Percentiles rank a stretch among this genome's conserved stretches.
These are phyloP conservation scores for Drosophila insularis DNA, from an alignment of 1,140 invertebrate genomes.

Conservation along the genomic window DNA sequence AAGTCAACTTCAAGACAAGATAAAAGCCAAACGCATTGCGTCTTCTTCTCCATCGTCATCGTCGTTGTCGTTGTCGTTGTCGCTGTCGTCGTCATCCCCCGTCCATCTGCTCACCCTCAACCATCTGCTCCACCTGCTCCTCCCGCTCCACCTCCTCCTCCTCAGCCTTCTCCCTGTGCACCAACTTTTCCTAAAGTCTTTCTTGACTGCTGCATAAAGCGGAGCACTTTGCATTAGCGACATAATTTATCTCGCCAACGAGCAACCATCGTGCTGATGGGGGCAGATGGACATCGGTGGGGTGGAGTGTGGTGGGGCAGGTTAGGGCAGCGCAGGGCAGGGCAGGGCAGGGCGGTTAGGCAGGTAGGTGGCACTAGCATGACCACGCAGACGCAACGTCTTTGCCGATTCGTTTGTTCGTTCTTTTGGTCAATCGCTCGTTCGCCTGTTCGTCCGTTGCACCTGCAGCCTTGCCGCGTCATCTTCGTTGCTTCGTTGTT, in stretches of 20 bases:
- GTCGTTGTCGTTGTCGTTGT: not conserved
- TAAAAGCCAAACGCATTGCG: slow-evolving; percentile 69
- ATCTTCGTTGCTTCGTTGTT: slow-evolving; percentile 57
- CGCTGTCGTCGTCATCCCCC: not conserved
- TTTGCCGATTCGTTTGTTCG: slow-evolving; percentile 17
- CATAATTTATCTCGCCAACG: slow-evolving; percentile 82
- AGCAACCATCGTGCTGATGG: slow-evolving; percentile 56
- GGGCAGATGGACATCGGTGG: slow-evolving; percentile 23
- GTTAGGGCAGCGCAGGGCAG: not conserved
- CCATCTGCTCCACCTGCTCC: slow-evolving; percentile 3
- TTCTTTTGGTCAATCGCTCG: not conserved
- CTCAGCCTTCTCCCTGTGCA: not conserved
- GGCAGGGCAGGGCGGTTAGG: not conserved
- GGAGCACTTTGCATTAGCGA: slow-evolving; percentile 80
- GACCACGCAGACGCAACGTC: slow-evolving; percentile 75
- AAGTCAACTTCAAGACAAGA: slow-evolving; percentile 42
- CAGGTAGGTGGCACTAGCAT: slow-evolving; percentile 38
- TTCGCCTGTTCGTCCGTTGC: slow-evolving; percentile 50
- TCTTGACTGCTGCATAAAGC: slow-evolving; percentile 60
- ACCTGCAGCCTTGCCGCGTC: slow-evolving; percentile 78
- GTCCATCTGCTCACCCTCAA: not conserved
- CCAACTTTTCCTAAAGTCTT: not conserved
- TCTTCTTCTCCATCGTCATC: slow-evolving; percentile 37
- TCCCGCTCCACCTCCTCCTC: not conserved
- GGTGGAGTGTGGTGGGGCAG: slow-evolving; percentile 13